Evolutionary conservation across 2,888 invertebrate genomes (phyloP).

Genomic region (Mesochorus sp.): DNA sequence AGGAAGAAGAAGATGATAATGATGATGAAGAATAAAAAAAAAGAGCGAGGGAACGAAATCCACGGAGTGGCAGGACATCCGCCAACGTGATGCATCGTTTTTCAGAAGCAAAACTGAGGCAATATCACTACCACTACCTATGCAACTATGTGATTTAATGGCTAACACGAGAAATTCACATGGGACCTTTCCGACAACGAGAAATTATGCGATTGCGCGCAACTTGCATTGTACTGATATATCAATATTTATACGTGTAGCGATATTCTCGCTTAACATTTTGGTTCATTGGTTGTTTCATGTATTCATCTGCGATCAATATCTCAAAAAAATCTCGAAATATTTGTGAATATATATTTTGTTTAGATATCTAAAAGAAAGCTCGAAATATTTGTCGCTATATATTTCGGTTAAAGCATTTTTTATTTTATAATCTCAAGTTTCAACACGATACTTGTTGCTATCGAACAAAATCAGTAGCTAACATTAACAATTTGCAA

Average conservation of each 20-base stretch:
- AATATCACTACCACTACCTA: slow-evolving; percentile 21
- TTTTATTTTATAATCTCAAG: background rate
- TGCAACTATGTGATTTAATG: slow-evolving; percentile 5
- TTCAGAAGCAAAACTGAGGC: slow-evolving; percentile 25
- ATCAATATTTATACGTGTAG: slow-evolving; percentile 47
- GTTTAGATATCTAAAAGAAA: too few relatives aligned
- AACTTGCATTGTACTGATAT: slow-evolving; percentile 57
- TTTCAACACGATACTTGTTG: background rate
- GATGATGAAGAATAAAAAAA: slow-evolving; percentile 43
- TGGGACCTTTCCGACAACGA: slow-evolving; percentile 14
- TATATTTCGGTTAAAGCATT: too few relatives aligned
- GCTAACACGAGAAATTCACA: slow-evolving; percentile 4
- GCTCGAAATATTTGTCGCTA: too few relatives aligned
- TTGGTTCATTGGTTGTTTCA: background rate
- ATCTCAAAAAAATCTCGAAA: too few relatives aligned
- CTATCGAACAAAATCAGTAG: background rate
- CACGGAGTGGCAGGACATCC: slow-evolving; percentile 68
- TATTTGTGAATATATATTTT: too few relatives aligned
- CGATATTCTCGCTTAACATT: background rate
- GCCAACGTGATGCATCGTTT: slow-evolving; percentile 70
- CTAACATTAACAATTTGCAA: background rate
- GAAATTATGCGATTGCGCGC: slow-evolving; percentile 61
- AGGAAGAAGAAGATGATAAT: slow-evolving; percentile 19
- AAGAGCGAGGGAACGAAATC: slow-evolving; percentile 35
- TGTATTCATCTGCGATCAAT: background rate